Percentiles rank a stretch among this genome's conserved stretches.
Evolutionary conservation across 2,888 invertebrate genomes (phyloP).

Genomic region (Andrena dorsata): DNA sequence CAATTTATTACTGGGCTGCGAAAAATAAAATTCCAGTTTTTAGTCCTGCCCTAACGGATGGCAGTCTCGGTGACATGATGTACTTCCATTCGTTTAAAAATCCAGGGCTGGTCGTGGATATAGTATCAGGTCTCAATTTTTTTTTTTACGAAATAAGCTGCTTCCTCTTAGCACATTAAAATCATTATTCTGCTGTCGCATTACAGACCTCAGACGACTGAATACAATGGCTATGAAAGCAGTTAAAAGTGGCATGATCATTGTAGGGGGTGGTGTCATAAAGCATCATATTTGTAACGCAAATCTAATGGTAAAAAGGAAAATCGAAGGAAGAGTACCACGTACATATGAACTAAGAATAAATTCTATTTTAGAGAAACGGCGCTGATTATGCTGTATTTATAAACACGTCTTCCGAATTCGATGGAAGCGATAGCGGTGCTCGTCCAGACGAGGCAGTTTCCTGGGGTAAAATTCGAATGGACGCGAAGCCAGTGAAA

Average conservation of each 20-base stretch:
- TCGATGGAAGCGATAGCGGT: conserved; percentile 99
- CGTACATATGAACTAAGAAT: conserved; percentile 27
- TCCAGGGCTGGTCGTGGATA: conserved; percentile 97
- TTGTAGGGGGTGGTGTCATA: conserved; percentile 97
- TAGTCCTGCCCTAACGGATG: conserved; percentile 99
- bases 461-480: conserved; percentile 99
- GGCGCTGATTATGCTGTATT: conserved; percentile 98
- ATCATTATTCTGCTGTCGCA: conserved; percentile 19
- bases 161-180: neutral
- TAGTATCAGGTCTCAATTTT: conserved; percentile 89
- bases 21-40: conserved; percentile 98
- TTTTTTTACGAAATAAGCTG: neutral
- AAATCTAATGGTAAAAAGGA: conserved; percentile 94
- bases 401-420: conserved; percentile 97
- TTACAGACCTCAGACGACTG: conserved; percentile 92
- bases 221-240: conserved; percentile 98
- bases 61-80: conserved; percentile 99
- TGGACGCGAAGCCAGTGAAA: conserved; percentile 95
- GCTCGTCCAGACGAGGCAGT: conserved; percentile 99
- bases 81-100: conserved; percentile 98
- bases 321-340: neutral
- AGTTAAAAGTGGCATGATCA: conserved; percentile 97
- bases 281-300: conserved; percentile 99
- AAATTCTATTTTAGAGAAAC: conserved; percentile 89
- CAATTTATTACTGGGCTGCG: conserved; percentile 98